A percentile compares a stretch with the other conserved stretches of the same genome.
These are phyloP conservation scores for Pteropus rufus DNA, from an alignment of 2,797 vertebrate species.

Conservation along the genomic window DNA sequence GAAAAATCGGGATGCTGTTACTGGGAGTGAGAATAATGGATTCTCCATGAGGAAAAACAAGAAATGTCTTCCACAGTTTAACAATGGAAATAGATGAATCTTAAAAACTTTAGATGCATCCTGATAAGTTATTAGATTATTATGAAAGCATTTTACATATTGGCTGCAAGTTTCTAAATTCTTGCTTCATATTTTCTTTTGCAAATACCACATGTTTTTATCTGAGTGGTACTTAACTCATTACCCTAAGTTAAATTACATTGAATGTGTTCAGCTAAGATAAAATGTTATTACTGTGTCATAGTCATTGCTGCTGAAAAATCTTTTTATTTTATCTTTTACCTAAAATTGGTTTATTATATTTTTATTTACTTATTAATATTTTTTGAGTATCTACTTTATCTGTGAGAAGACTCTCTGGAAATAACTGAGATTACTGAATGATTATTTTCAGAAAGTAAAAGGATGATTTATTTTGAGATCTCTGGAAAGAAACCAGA, in stretches of 20 bases:
- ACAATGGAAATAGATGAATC: neutral
- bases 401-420: neutral
- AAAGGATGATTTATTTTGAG: neutral
- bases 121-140: neutral
- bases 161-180: neutral
- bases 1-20: neutral
- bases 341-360: neutral
- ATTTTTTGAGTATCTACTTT: neutral
- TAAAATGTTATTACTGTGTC: neutral
- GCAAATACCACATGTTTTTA: neutral
- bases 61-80: neutral
- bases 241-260: neutral
- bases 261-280: neutral
- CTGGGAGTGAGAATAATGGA: neutral
- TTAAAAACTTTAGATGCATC: neutral
- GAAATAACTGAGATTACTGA: neutral
- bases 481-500: neutral
- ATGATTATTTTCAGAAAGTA: neutral
- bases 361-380: conserved; percentile 1
- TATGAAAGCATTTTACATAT: neutral
- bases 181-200: neutral
- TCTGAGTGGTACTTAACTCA: neutral
- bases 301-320: neutral
- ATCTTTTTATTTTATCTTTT: neutral
- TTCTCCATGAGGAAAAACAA: neutral